Evolutionary conservation across 2,113 vertebrate genomes (phyloP).

Genomic region (Baryphthengus martii): DNA sequence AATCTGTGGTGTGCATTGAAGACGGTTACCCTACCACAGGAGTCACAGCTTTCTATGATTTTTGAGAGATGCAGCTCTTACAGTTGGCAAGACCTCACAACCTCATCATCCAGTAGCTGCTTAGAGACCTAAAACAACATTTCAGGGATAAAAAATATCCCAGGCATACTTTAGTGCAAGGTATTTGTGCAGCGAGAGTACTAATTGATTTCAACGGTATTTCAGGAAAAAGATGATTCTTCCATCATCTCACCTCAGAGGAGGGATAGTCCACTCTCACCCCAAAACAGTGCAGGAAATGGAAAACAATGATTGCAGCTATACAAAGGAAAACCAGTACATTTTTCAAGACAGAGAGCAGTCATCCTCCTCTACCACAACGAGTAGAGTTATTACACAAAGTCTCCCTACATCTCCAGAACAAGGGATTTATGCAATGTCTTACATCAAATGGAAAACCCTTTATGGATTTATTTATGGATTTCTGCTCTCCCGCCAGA

Average conservation of each 20-base stretch:
- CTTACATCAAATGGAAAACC: background rate
- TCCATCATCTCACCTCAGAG: background rate
- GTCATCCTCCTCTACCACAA: fast-evolving
- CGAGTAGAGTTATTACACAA: background rate
- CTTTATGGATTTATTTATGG: background rate
- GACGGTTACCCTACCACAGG: background rate
- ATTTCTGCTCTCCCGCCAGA: background rate
- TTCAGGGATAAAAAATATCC: background rate
- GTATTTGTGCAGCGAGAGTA: background rate
- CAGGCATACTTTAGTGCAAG: background rate
- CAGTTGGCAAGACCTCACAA: background rate
- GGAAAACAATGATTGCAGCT: background rate
- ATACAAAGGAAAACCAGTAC: background rate
- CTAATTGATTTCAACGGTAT: background rate
- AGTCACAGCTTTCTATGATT: background rate
- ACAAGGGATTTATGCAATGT: background rate
- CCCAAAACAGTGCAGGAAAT: background rate
- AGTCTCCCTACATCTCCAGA: background rate
- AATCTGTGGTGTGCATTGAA: background rate
- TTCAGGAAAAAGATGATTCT: background rate
- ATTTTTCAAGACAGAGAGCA: background rate
- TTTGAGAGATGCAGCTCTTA: background rate
- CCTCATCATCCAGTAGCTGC: background rate
- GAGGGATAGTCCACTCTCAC: background rate
- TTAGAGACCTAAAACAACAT: background rate